Percentiles rank a stretch among this genome's conserved stretches.
phyloP scores from a whole-genome alignment of 2,113 vertebrate genomes.

The Ceyx melanurus region DNA sequence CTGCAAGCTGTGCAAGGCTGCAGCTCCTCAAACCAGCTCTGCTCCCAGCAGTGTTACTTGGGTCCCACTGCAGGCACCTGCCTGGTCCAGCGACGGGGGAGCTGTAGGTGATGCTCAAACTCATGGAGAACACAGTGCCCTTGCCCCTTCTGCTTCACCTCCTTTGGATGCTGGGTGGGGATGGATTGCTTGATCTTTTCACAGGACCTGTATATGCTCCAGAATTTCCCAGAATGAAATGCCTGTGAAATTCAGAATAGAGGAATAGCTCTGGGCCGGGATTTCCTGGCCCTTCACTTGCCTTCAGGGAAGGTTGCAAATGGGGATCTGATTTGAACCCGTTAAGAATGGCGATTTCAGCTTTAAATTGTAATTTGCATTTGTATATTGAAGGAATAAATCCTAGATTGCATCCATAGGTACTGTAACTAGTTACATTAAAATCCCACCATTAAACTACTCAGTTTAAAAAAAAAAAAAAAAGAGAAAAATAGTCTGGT shows the following conservation, averaged over 20 bases:
- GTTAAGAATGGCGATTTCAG: not conserved
- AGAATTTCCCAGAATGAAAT: not conserved
- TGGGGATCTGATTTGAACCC: not conserved
- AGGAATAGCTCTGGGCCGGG: not conserved
- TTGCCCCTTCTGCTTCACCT: not conserved
- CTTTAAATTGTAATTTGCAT: not conserved
- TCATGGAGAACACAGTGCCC: fast-evolving
- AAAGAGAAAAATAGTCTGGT: not conserved
- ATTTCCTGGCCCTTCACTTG: not conserved
- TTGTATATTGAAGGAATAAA: not conserved
- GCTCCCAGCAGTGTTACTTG: not conserved
- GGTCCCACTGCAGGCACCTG: not conserved
- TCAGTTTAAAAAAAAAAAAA: not conserved
- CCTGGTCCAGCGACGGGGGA: not conserved
- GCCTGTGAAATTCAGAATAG: not conserved
- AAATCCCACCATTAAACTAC: not conserved
- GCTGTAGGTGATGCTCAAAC: not conserved
- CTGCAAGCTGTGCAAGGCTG: not conserved
- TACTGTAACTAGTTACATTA: not conserved
- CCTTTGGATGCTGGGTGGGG: fast-evolving
- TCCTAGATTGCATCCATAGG: not conserved
- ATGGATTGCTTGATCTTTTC: not conserved
- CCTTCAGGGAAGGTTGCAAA: not conserved
- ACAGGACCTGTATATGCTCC: fast-evolving
- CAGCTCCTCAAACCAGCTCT: not conserved